Conservation (phyloP, 1,140 invertebrate genomes). For the Batillaria attramentaria region DNA sequence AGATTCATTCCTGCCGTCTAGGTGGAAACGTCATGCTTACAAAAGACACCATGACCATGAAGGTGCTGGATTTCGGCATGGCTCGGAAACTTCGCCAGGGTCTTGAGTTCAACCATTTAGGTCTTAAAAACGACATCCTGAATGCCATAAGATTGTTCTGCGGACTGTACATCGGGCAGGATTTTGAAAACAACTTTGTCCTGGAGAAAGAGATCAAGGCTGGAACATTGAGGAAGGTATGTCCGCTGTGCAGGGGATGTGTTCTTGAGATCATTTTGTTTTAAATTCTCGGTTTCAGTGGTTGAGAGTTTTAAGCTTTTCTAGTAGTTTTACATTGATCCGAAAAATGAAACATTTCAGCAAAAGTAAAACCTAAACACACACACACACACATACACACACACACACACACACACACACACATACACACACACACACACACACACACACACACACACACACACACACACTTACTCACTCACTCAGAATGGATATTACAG, state of each 20-base stretch:
- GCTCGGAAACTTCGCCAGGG: slow-evolving; percentile 27
- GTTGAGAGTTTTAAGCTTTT: too few relatives aligned
- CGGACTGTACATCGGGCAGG: slow-evolving; percentile 33
- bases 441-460: not conserved
- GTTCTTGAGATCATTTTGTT: not conserved
- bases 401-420: slow-evolving; percentile 14
- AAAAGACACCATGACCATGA: slow-evolving; percentile 36
- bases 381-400: slow-evolving; percentile 21
- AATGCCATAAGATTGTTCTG: slow-evolving; percentile 33
- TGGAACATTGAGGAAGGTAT: slow-evolving; percentile 11
- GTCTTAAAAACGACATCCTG: slow-evolving; percentile 28
- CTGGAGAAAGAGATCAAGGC: slow-evolving; percentile 22
- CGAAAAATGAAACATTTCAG: not conserved
- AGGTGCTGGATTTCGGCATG: slow-evolving; percentile 51
- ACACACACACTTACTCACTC: not conserved
- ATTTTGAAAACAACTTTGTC: slow-evolving; percentile 27
- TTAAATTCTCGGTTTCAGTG: not conserved
- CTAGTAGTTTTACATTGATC: not conserved
- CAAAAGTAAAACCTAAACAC: not conserved
- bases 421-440: slow-evolving; percentile 7
- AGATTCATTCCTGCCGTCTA: slow-evolving; percentile 12
- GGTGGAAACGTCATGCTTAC: slow-evolving; percentile 52
- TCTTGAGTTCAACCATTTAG: slow-evolving; percentile 5
- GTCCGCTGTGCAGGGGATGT: not conserved
- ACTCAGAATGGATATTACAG: not conserved